Evolutionary conservation across 2,888 invertebrate genomes (phyloP), one percentile per base, ranked within the genome.

Genomic region (Deilephila elpenor): DNA sequence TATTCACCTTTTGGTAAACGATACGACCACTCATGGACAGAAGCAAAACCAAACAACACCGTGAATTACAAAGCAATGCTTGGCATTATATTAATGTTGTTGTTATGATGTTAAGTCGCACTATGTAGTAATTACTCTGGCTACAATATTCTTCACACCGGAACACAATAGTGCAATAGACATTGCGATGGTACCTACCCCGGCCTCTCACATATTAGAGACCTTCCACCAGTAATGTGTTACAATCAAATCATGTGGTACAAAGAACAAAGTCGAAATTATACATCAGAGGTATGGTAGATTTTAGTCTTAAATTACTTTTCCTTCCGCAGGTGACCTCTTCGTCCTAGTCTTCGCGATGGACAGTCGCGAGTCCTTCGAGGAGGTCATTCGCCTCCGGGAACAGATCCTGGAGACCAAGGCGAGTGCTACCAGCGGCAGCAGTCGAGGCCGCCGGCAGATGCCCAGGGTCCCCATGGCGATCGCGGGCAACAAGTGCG

Each of bases 351-450:
- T 97, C 34, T 98, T 97, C 91, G 96, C 97, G 86, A 97, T 98
- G 97, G 97, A 98, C 87, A 97, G 97, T 80, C 95, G 97, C 53
- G 97, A 97, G 88, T 97, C 97, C 0, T 98, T 97, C 86, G 97
- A 98, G 84, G 98, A 98, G 90, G 97, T 97, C 71, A 96, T 97
- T 79, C 96, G 97, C 71, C 95, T 98, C 75, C 94, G 97, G 67
- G 97, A 98, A 83, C 97, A 98, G 93, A 97, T 98, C 86, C 91
- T 98, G 83, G 97, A 98, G 92, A 97, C 97, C n/a, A 97, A 97
- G 90, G 96, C 96, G 83, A 96, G 96, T 82, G 97, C 97, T 4
- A 95, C 96, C n/a, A 96, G 96, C 72, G 96, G 95, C 70, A 93
- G 95, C 77, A 95, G 96, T 71, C 90, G 96, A 14, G 92, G 93